These are phyloP conservation scores for Ostrea edulis DNA, from an alignment of 1,140 invertebrate species.

Conservation along the genomic window DNA sequence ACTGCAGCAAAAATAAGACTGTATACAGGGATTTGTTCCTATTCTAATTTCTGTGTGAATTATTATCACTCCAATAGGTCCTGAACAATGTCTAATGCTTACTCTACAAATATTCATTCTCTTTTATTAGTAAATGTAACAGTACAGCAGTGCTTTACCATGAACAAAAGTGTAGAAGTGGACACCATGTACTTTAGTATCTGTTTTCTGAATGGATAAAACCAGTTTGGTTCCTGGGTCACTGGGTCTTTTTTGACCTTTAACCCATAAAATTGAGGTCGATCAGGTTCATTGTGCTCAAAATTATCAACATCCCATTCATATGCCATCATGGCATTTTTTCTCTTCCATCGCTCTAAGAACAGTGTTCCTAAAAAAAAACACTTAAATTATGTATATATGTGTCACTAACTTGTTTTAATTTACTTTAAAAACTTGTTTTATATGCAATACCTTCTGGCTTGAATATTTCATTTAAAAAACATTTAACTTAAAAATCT, in stretches of 20 bases:
- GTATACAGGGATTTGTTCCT: too few species aligned
- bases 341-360: conserved; percentile 79
- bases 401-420: too few species aligned
- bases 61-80: too few species aligned
- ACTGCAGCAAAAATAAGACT: too few species aligned
- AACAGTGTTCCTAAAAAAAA: conserved; percentile 78
- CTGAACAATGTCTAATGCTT: too few species aligned
- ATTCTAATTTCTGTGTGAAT: too few species aligned
- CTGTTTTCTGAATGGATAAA: conserved; percentile 74
- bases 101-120: too few species aligned
- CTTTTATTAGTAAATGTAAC: neutral
- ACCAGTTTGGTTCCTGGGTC: conserved; percentile 69
- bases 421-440: too few species aligned
- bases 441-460: too few species aligned
- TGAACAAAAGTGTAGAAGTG: conserved; percentile 74
- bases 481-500: neutral
- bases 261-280: conserved; percentile 76
- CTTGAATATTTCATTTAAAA: too few species aligned
- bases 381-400: neutral
- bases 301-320: conserved; percentile 80
- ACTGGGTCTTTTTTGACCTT: conserved; percentile 73
- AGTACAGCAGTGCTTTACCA: conserved; percentile 65
- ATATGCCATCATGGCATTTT: conserved; percentile 77
- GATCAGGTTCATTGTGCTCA: conserved; percentile 77
- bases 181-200: conserved; percentile 75